Conservation (phyloP, 2,797 vertebrate genomes). For the Brachyalestes nurse region DNA sequence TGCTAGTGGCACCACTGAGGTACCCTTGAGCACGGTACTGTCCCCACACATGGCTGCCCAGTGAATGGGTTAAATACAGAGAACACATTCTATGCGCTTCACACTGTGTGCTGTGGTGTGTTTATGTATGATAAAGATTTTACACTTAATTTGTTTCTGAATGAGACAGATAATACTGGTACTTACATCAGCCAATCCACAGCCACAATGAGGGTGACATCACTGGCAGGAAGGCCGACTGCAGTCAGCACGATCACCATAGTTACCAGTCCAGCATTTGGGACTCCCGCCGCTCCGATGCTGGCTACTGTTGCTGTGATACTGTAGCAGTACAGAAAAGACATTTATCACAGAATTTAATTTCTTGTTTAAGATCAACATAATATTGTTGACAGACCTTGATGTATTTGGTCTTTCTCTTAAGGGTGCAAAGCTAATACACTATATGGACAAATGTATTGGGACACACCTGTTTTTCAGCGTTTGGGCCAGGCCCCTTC, state of each 20-base stretch:
- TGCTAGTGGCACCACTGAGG: too few relatives aligned
- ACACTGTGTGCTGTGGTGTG: too few relatives aligned
- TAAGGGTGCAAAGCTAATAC: background rate
- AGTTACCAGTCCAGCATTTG: conserved; percentile 95
- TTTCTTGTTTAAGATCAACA: background rate
- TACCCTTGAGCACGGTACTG: too few relatives aligned
- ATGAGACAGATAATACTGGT: conserved; percentile 1
- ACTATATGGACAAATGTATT: too few relatives aligned
- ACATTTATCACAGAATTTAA: background rate
- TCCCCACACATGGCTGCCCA: too few relatives aligned
- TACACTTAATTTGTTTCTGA: background rate
- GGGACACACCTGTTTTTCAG: too few relatives aligned
- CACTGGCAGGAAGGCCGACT: conserved; percentile 90
- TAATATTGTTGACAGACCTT: background rate
- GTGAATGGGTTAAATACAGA: too few relatives aligned
- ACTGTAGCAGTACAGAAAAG: conserved; percentile 73
- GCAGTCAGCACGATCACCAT: conserved; percentile 98
- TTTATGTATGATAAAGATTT: too few relatives aligned
- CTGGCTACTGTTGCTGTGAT: conserved; percentile 95
- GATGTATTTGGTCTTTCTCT: background rate
- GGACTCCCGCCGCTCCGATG: conserved; percentile 94
- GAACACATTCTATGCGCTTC: too few relatives aligned
- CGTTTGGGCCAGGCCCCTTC: too few relatives aligned
- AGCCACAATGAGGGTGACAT: conserved; percentile 96
- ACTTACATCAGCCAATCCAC: conserved; percentile 99